These are phyloP conservation scores for Galaxea fascicularis DNA, from an alignment of 92 coral and sea anemone species.

Conservation along the genomic window DNA sequence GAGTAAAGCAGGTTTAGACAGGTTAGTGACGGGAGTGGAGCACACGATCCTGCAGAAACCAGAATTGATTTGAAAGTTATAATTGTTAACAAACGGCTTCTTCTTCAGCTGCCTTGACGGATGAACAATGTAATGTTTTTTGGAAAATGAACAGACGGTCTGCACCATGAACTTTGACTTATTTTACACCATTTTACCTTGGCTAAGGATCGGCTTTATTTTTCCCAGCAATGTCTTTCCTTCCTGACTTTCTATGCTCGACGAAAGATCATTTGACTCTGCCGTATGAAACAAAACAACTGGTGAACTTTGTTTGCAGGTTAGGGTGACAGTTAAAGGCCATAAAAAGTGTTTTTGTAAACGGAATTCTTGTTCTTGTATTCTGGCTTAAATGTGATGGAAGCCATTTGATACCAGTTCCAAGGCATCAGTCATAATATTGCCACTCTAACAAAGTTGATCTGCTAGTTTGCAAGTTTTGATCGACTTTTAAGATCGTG, in stretches of 20 bases:
- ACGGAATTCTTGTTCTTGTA: too few relatives aligned
- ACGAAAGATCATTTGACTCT: slow-evolving; percentile 41
- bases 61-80: neutral
- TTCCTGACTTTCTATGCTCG: slow-evolving; percentile 12
- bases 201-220: slow-evolving; percentile 30
- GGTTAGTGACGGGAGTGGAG: slow-evolving; percentile 63
- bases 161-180: neutral
- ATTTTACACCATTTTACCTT: slow-evolving; percentile 33
- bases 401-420: too few relatives aligned
- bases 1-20: slow-evolving; percentile 92
- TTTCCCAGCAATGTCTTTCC: slow-evolving; percentile 14
- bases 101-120: too few relatives aligned
- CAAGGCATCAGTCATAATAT: too few relatives aligned
- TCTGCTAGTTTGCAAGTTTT: too few relatives aligned
- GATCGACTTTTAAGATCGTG: too few relatives aligned
- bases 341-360: neutral
- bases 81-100: too few relatives aligned
- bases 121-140: too few relatives aligned
- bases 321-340: too few relatives aligned
- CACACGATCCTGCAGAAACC: slow-evolving; percentile 77
- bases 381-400: too few relatives aligned
- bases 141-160: too few relatives aligned
- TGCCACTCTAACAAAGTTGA: too few relatives aligned
- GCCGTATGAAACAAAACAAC: neutral
- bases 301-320: neutral